Evolutionary conservation across 1,140 invertebrate genomes (phyloP).

Genomic region (Pomacea maculata): DNA sequence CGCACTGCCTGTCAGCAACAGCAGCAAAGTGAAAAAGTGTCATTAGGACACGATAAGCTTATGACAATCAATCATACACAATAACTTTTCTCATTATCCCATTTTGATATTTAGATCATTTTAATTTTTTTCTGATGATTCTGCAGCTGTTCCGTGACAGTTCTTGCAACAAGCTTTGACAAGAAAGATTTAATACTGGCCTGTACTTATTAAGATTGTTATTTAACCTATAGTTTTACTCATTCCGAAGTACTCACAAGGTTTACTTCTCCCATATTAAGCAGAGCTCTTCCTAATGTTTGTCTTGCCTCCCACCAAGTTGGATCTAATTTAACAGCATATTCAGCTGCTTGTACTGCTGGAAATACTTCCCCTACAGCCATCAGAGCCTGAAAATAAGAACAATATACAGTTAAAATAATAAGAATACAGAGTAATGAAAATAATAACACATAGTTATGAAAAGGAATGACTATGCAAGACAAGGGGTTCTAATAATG

Average conservation of each 20-base stretch:
- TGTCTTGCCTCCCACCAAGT: slow-evolving; percentile 66
- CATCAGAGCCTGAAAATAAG: slow-evolving; percentile 46
- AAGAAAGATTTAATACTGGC: too few species aligned
- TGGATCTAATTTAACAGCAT: slow-evolving; percentile 57
- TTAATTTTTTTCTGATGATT: too few species aligned
- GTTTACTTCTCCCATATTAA: slow-evolving; percentile 65
- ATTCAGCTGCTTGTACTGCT: slow-evolving; percentile 56
- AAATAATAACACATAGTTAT: background rate
- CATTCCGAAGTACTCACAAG: slow-evolving; percentile 45
- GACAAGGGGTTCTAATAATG: background rate
- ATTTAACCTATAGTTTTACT: too few species aligned
- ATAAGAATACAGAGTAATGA: background rate
- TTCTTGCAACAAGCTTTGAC: too few species aligned
- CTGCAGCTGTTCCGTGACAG: too few species aligned
- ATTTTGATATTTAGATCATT: too few species aligned
- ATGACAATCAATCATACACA: too few species aligned
- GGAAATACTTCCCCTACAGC: slow-evolving; percentile 55
- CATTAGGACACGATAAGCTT: too few species aligned
- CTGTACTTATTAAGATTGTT: too few species aligned
- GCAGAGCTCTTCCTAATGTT: slow-evolving; percentile 65
- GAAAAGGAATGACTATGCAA: background rate
- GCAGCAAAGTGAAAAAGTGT: background rate
- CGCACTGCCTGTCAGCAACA: slow-evolving; percentile 56
- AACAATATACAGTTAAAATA: background rate
- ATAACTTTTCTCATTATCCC: too few species aligned